A percentile compares a stretch with the other conserved stretches of the same genome.
Conservation (phyloP, 2,888 invertebrate genomes). For the Craniophora ligustri region DNA sequence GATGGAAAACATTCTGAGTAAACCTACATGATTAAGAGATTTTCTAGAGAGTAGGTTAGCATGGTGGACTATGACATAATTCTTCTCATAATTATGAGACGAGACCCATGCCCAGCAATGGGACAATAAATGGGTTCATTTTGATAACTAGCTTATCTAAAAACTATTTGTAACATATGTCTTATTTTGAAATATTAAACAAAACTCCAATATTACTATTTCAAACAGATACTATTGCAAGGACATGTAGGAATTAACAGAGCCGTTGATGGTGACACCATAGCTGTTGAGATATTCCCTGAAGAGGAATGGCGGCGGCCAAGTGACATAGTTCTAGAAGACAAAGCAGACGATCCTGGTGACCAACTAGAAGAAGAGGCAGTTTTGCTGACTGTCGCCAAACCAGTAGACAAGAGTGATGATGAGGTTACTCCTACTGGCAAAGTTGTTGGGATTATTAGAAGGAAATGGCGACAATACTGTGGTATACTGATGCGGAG, state of each 20-base stretch:
- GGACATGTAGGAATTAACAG: slow-evolving; percentile 96
- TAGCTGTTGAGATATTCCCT: slow-evolving; percentile 96
- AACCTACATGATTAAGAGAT: no score
- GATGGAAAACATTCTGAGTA: no score
- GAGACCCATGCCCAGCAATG: no score
- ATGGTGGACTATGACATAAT: no score
- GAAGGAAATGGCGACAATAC: slow-evolving; percentile 99
- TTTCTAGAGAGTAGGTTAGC: no score
- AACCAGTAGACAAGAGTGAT: slow-evolving; percentile 62
- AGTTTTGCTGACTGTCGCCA: slow-evolving; percentile 70
- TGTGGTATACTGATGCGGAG: slow-evolving; percentile 97
- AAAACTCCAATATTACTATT: no score
- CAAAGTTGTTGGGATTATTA: slow-evolving; percentile 95
- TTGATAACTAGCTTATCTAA: no score
- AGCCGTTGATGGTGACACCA: slow-evolving; percentile 97
- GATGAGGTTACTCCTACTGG: slow-evolving; percentile 85
- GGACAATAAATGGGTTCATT: no score
- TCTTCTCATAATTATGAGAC: no score
- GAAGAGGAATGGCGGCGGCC: slow-evolving; percentile 97
- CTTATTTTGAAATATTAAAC: no score
- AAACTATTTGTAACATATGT: no score
- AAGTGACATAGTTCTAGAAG: slow-evolving; percentile 94
- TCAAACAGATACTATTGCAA: slow-evolving; percentile 92
- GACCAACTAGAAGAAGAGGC: slow-evolving; percentile 90
- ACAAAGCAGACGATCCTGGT: slow-evolving; percentile 92